A percentile compares a stretch with the other conserved stretches of the same genome.
Evolutionary conservation across 2,888 invertebrate genomes (phyloP).

Genomic region (Tetragonula carbonaria): DNA sequence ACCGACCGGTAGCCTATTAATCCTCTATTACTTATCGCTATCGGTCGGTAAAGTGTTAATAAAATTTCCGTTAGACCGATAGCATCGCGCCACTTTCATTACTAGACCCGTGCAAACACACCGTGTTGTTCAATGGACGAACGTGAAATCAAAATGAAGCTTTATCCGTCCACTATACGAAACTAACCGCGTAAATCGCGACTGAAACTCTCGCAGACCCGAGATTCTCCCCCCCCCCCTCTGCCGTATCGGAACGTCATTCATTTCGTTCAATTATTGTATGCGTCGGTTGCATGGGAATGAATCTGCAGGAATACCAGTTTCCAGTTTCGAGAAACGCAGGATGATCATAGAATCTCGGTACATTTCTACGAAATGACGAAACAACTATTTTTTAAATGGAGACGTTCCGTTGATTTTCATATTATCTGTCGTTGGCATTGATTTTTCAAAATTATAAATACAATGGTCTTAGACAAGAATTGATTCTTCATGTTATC

Average conservation of each 20-base stretch:
- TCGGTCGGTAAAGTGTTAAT: no score
- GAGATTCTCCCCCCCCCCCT: constrained; percentile 20
- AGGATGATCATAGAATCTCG: background rate
- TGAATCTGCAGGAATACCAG: constrained; percentile 17
- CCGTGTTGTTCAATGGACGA: background rate
- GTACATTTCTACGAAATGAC: background rate
- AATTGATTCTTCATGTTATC: background rate
- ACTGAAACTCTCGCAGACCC: constrained; percentile 39
- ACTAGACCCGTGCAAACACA: constrained; percentile 24
- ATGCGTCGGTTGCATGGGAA: constrained; percentile 19
- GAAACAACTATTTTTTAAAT: background rate
- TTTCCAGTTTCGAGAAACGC: background rate
- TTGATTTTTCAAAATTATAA: background rate
- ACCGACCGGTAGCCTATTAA: no score
- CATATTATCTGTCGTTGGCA: background rate
- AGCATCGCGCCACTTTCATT: constrained; percentile 51
- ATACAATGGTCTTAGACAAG: background rate
- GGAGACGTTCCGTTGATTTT: background rate
- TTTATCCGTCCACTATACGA: constrained; percentile 58
- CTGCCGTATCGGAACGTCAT: constrained; percentile 38
- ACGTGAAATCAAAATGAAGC: constrained; percentile 47
- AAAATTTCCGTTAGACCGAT: constrained; percentile 50
- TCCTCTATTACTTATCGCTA: no score
- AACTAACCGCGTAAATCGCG: constrained; percentile 58
- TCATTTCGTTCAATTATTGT: constrained; percentile 52